Conservation (phyloP, 2,113 vertebrate genomes). For the Catharus minimus region DNA sequence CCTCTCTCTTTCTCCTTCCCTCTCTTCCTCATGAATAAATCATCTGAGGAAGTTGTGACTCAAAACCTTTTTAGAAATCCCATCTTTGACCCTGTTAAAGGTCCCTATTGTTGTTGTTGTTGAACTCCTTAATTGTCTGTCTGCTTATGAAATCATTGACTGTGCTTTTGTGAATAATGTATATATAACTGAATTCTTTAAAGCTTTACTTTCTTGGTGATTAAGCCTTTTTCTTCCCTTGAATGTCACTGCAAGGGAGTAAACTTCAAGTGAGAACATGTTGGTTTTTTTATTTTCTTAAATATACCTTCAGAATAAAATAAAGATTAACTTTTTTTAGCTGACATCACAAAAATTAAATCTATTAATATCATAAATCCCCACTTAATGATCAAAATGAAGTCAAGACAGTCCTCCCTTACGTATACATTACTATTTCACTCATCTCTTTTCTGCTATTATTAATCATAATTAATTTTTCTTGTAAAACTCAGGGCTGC, state of each 20-base stretch:
- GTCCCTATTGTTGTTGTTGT: neutral
- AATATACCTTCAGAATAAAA: neutral
- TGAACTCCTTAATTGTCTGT: slow-evolving; percentile 4
- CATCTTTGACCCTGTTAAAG: neutral
- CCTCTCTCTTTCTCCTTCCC: neutral
- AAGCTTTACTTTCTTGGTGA: neutral
- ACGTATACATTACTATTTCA: neutral
- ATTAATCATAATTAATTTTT: neutral
- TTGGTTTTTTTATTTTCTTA: neutral
- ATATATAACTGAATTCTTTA: neutral
- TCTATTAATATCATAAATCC: neutral
- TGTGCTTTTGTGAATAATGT: slow-evolving; percentile 15
- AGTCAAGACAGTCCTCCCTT: neutral
- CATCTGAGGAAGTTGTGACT: neutral
- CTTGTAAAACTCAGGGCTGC: neutral
- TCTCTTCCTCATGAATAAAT: neutral
- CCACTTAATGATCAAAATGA: neutral
- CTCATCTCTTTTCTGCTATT: neutral
- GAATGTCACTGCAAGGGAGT: neutral
- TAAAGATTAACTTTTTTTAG: neutral
- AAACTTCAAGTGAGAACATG: slow-evolving; percentile 4
- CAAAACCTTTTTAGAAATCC: neutral
- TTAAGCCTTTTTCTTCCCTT: slow-evolving; percentile 6
- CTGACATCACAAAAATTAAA: neutral
- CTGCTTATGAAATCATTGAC: slow-evolving; percentile 3